Evolutionary conservation across 2,888 invertebrate species (phyloP), one percentile per base, ranked within the genome.

Genomic region (Oligia fasciuncula): DNA sequence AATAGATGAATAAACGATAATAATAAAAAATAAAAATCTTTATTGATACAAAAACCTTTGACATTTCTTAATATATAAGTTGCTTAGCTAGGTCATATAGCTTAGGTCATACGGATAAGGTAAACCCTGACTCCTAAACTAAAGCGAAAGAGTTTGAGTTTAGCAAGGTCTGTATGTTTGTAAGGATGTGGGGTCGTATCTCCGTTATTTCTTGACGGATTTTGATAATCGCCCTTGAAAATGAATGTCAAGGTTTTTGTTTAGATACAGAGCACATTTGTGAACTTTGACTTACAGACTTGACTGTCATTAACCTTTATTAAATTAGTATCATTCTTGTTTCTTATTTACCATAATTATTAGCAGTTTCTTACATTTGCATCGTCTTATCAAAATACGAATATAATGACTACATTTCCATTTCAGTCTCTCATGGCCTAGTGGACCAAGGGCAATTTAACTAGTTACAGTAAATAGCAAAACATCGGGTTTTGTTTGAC

Each of bases 391-490:
- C 43, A 54, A 40, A 75, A 75, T 14, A 57, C 62, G 54, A 29
- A 68, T 63, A 57, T n/a, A 63, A 68, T 29, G 5, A 29, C 13
- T n/a, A 40, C 11, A 68, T 71, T 71, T 71, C 40, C 68, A 81
- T 77, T 63, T 83, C 0, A 68, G 4, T 71, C 0, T 73, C n/a
- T 69, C 19, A 46, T 40, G 46, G 40, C 19, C n/a, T 43, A 23
- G 73, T 51, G 23, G 65, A 4, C 0, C 80, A 72, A 65, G 72
- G 60, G 19, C 80, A 68, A 17, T 13, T 11, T 73, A 73, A 69
- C 60, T 69, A 79, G 51, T 84, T 69, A 70, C 69, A 84, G 84
- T 73, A 79, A 82, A 71, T 60, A 57, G 69, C 60, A 60, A 65
- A 78, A 69, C 51, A 40, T 69, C 60, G 17, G 40, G 23, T 35